Percentiles rank a stretch among this genome's conserved stretches.
phyloP scores from a whole-genome alignment of 2,888 invertebrate genomes.

The Agelastica alni region DNA sequence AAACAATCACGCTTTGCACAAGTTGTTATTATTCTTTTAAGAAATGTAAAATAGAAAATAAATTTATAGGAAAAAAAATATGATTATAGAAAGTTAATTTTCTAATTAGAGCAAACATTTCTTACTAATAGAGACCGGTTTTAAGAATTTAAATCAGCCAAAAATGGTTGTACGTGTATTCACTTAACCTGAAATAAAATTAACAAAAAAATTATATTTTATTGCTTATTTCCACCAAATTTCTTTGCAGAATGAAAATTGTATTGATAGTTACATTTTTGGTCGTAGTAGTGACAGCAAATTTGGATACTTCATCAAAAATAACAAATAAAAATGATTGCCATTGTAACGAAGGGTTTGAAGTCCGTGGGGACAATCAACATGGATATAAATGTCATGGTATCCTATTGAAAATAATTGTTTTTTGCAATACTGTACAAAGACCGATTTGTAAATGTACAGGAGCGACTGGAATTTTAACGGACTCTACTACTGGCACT shows the following conservation, averaged over 20 bases:
- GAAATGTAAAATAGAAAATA: too few relatives aligned
- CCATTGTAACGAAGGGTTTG: conserved; percentile 24
- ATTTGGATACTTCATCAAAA: background rate
- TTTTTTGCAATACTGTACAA: conserved; percentile 18
- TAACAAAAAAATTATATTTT: too few relatives aligned
- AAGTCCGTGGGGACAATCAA: conserved; percentile 3
- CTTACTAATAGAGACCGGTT: too few relatives aligned
- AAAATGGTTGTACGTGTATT: too few relatives aligned
- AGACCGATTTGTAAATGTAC: conserved; percentile 29
- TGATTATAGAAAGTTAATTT: too few relatives aligned
- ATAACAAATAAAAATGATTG: conserved; percentile 23
- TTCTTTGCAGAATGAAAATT: conserved; percentile 1
- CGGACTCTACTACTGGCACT: conserved; percentile 22
- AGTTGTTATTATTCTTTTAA: too few relatives aligned
- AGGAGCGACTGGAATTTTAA: conserved; percentile 19
- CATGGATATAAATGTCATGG: conserved; percentile 29
- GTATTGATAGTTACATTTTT: background rate
- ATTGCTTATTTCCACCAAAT: too few relatives aligned
- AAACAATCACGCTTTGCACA: too few relatives aligned
- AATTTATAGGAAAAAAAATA: too few relatives aligned
- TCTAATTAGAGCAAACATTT: too few relatives aligned
- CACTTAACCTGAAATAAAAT: too few relatives aligned
- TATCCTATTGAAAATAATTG: conserved; percentile 12
- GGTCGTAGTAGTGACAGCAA: background rate
- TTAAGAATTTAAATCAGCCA: too few relatives aligned